Conservation (phyloP, 2,113 vertebrate species). For the Bos indicus region DNA sequence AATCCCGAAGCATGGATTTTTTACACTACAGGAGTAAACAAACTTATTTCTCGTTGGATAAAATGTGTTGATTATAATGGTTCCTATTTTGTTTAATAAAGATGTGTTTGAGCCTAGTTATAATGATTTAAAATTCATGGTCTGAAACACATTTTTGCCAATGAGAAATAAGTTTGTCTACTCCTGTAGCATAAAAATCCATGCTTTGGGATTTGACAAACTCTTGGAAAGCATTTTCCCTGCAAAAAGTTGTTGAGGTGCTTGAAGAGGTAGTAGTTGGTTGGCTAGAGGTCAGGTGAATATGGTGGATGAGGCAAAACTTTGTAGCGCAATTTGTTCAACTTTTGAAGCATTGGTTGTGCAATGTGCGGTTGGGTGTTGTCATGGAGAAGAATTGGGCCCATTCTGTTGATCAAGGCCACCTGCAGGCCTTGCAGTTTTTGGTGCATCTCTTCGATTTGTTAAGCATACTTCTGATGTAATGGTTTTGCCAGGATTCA, state of each 20-base stretch:
- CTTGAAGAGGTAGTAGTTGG: not conserved
- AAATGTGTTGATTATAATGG: not conserved
- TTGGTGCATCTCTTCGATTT: not conserved
- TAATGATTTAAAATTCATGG: not conserved
- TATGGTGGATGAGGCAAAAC: not conserved
- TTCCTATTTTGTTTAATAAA: not conserved
- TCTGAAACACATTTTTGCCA: not conserved
- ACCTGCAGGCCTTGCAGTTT: not conserved
- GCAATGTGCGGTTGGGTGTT: accelerated
- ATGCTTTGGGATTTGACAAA: not conserved
- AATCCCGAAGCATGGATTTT: not conserved
- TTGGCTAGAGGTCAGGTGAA: not conserved
- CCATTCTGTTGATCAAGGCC: not conserved
- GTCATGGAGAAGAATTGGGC: not conserved
- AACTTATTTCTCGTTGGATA: not conserved
- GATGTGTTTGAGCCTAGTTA: not conserved
- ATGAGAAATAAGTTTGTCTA: not conserved
- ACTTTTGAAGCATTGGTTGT: not conserved
- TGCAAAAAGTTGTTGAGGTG: not conserved
- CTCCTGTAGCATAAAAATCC: not conserved
- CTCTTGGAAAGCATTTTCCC: not conserved
- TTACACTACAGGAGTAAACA: not conserved
- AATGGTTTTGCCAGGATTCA: not conserved
- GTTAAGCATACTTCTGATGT: not conserved
- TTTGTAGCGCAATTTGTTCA: not conserved